A percentile compares a stretch with the other conserved stretches of the same genome.
Evolutionary conservation across 2,888 invertebrate species (phyloP).

Genomic region (Drosophila monieri): DNA sequence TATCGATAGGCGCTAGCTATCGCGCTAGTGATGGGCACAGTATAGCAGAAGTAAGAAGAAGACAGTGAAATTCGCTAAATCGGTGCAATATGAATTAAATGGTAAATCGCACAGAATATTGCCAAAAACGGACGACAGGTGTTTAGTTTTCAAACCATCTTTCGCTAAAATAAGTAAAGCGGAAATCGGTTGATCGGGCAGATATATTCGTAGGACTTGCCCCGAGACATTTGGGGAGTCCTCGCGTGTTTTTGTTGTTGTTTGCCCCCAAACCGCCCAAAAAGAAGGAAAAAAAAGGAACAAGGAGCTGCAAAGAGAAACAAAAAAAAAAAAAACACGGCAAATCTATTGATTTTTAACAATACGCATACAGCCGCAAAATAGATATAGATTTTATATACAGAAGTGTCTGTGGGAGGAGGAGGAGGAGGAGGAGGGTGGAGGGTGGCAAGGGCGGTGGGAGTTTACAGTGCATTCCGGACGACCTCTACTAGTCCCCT

Average conservation of each 20-base stretch:
- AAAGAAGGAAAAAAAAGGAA: background rate
- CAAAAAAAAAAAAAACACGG: conserved; percentile 42
- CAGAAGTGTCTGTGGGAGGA: background rate
- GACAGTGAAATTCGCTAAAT: conserved; percentile 1
- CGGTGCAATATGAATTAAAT: conserved; percentile 36
- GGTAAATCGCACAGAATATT: conserved; percentile 21
- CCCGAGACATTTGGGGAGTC: conserved; percentile 1
- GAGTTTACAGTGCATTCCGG: background rate
- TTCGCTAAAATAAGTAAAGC: background rate
- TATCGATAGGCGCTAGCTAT: background rate
- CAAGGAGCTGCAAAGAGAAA: conserved; percentile 13
- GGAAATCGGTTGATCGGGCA: background rate
- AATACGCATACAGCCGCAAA: conserved; percentile 49
- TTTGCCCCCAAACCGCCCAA: conserved; percentile 3
- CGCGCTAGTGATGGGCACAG: background rate
- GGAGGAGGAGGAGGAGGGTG: background rate
- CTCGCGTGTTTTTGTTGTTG: conserved; percentile 25
- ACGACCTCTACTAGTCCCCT: background rate
- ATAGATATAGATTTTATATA: conserved; percentile 10
- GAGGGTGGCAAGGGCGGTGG: no score
- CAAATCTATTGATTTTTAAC: conserved; percentile 71
- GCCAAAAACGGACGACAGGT: conserved; percentile 17
- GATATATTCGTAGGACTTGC: background rate
- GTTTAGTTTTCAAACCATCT: conserved; percentile 2
- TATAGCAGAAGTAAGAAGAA: background rate